Evolutionary conservation across 2,888 invertebrate genomes (phyloP), one percentile per base, ranked within the genome.

Genomic region (Hirtodrosophila confusa): DNA sequence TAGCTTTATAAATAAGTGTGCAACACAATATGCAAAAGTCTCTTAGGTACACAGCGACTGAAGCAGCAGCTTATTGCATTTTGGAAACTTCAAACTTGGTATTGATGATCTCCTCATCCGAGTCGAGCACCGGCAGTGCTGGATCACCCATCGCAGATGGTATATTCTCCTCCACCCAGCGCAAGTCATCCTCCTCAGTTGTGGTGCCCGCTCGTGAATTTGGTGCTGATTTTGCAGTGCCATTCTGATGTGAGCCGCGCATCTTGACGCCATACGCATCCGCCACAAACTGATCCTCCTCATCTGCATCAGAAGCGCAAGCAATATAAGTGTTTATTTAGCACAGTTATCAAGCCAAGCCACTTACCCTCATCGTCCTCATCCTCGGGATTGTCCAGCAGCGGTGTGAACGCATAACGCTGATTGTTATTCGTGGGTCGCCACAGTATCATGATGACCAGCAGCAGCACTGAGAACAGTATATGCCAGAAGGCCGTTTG

Each of bases 401-500:
- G 93, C 44, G 98, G 98, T 1, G 97, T 97, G 92, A 98, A 98
- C 3, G 98, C 98, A 92, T 95, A 97, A 85, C 97, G 94, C 92
- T 98, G 98, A 92, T 98, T 98, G 92, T 98, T 98, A 90, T 97
- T 97, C 12, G 97, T 97, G 4, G 98, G 98, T 75, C 98, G 93
- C 98, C 98, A 98, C 69, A 98, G 93, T 69, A 98, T 94, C 97
- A 98, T 98, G 79, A 99, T 98, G 33, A 97, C 97, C 36, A 96
- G 92, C 24, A 99, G 93, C 57, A 99, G 94, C 74, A 96, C 93
- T 11, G 96, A 97, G 92, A 99, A 98, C 60, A 98, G 93, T 35
- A 98, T 94, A 92, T 98, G 98, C 98, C 98, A 98, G 91, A 97
- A 98, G 3, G 97, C 98, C 75, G 97, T 97, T 90, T 98, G 98